phyloP scores from a whole-genome alignment of 2,113 vertebrate species.

The Cercopithecus mona region DNA sequence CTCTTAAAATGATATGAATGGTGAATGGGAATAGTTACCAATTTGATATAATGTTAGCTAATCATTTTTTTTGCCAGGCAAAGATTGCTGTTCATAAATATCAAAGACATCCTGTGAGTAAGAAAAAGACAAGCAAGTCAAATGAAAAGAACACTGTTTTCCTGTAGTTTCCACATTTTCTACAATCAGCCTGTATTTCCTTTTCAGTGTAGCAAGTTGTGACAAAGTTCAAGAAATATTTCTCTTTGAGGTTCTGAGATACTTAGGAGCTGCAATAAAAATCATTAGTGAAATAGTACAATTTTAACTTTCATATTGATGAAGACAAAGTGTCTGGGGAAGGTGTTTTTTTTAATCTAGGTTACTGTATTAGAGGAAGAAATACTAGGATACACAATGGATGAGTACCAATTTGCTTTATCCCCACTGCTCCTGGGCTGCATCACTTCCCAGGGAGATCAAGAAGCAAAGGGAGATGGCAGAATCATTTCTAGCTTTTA shows the following conservation, averaged over 20 bases:
- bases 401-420: not conserved
- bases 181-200: not conserved
- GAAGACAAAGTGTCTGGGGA: not conserved
- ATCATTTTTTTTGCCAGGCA: not conserved
- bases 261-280: not conserved
- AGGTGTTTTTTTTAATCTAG: not conserved
- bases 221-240: not conserved
- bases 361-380: not conserved
- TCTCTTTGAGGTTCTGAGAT: not conserved
- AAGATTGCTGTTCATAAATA: not conserved
- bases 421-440: not conserved
- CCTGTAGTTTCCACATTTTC: not conserved
- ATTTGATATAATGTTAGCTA: not conserved
- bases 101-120: not conserved
- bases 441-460: not conserved
- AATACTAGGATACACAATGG: rapidly evolving
- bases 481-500: not conserved
- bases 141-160: not conserved
- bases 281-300: not conserved
- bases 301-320: not conserved
- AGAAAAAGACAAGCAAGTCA: not conserved
- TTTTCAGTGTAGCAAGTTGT: not conserved
- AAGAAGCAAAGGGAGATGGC: rapidly evolving
- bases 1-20: not conserved
- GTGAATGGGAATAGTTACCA: not conserved